phyloP scores from a whole-genome alignment of 2,113 vertebrate genomes.

The Rutilus rutilus region DNA sequence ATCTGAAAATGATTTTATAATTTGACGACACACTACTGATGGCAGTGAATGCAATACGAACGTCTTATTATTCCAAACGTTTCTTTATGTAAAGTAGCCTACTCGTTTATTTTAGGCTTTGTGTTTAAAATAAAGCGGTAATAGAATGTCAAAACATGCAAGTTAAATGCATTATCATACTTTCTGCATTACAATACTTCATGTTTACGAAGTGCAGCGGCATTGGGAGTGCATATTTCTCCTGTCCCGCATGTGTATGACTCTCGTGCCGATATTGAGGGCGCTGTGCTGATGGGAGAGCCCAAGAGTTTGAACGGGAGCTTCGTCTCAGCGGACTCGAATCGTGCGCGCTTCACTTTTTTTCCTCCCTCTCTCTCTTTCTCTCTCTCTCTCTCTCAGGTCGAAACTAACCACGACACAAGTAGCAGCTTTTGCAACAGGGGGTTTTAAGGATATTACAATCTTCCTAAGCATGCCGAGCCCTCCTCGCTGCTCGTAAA shows the following conservation, averaged over 20 bases:
- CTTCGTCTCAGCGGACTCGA: constrained; percentile 58
- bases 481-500: constrained; percentile 48
- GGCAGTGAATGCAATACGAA: not conserved
- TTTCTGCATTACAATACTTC: not conserved
- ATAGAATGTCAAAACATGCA: no score
- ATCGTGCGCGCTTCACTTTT: constrained; percentile 49
- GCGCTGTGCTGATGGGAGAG: constrained; percentile 54
- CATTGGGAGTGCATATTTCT: constrained; percentile 26
- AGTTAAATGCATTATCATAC: not conserved
- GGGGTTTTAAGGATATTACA: constrained; percentile 53
- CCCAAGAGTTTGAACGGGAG: constrained; percentile 60
- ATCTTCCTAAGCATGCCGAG: constrained; percentile 41
- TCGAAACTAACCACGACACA: constrained; percentile 63
- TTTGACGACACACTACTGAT: not conserved
- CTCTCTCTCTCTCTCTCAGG: constrained; percentile 54
- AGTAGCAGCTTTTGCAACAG: constrained; percentile 65
- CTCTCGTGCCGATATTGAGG: constrained; percentile 49
- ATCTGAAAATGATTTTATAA: not conserved
- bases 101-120: not conserved
- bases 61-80: not conserved
- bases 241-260: constrained; percentile 43
- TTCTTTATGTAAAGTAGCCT: not conserved
- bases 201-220: not conserved
- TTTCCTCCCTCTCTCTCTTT: constrained; percentile 12
- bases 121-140: not conserved